These are phyloP conservation scores for Falcunculus frontatus DNA, from an alignment of 2,113 vertebrate genomes.

Conservation along the genomic window DNA sequence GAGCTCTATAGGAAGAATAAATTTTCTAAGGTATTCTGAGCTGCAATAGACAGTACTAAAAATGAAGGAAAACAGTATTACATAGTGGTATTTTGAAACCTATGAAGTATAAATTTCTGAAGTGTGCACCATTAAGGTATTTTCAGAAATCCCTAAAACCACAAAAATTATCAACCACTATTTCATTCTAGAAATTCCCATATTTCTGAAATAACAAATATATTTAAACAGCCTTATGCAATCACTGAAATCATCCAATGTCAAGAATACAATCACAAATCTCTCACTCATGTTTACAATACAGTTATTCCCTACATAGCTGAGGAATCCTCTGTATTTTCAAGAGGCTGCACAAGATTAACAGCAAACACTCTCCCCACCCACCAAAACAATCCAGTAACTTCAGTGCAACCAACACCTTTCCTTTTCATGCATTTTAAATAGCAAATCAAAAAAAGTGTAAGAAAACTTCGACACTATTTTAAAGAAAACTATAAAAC, in stretches of 20 bases:
- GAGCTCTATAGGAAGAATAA: neutral
- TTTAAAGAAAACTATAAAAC: neutral
- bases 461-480: fast-evolving
- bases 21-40: neutral
- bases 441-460: neutral
- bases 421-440: neutral
- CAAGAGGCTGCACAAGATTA: neutral
- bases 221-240: neutral
- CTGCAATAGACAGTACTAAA: neutral
- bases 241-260: neutral
- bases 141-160: neutral
- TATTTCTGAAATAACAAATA: neutral
- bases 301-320: neutral
- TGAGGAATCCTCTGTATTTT: neutral
- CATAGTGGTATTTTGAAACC: neutral
- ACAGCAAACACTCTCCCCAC: neutral
- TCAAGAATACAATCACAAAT: neutral
- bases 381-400: neutral
- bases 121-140: neutral
- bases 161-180: neutral
- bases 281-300: neutral
- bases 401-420: neutral
- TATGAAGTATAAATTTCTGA: neutral
- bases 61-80: neutral
- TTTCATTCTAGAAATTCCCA: neutral